phyloP scores from a whole-genome alignment of 2,797 vertebrate genomes.

The Acipenser ruthenus region DNA sequence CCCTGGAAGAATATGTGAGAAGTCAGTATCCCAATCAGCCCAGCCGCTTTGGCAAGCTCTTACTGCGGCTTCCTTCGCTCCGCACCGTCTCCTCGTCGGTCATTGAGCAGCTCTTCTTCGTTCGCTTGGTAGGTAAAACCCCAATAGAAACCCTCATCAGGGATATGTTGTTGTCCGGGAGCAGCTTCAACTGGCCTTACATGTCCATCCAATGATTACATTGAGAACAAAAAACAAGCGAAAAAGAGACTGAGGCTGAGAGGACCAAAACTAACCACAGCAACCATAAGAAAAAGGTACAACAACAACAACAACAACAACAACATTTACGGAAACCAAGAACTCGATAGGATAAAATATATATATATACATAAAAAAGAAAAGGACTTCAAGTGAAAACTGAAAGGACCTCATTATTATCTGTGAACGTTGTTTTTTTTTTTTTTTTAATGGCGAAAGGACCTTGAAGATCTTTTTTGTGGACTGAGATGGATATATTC shows the following conservation, averaged over 20 bases:
- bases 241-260: conserved; percentile 30
- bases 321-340: conserved; percentile 12
- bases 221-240: conserved; percentile 47
- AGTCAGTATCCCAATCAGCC: conserved; percentile 98
- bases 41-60: conserved; percentile 95
- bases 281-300: conserved; percentile 44
- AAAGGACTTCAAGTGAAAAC: neutral
- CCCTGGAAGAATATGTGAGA: conserved; percentile 92
- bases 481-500: conserved; percentile 86
- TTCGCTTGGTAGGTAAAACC: conserved; percentile 99
- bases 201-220: conserved; percentile 99
- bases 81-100: conserved; percentile 94
- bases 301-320: conserved; percentile 32
- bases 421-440: conserved; percentile 44
- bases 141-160: conserved; percentile 99
- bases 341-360: conserved; percentile 22
- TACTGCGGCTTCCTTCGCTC: conserved; percentile 88
- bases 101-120: conserved; percentile 99
- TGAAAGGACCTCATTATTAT: conserved; percentile 50
- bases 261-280: conserved; percentile 22
- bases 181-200: conserved; percentile 99
- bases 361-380: conserved; percentile 17
- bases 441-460: too few species aligned
- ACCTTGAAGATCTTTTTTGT: conserved; percentile 44
- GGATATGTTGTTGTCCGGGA: conserved; percentile 98